Percentiles rank a stretch among this genome's conserved stretches.
Evolutionary conservation across 2,113 vertebrate species (phyloP).

Genomic region (Carollia perspicillata): DNA sequence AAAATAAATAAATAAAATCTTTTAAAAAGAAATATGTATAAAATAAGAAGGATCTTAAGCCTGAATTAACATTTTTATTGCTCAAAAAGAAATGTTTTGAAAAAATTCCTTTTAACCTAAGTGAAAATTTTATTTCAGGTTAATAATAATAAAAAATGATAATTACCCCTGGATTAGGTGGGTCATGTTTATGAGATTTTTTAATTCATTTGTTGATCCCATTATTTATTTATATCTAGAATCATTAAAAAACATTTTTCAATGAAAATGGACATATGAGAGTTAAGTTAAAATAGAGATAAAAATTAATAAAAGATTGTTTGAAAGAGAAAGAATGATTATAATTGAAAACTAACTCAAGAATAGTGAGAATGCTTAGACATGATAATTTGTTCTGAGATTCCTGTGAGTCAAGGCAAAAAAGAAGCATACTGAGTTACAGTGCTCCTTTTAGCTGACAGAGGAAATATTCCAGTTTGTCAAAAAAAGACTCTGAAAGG

Average conservation of each 20-base stretch:
- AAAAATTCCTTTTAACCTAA: not conserved
- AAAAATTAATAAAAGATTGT: not conserved
- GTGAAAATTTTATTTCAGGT: not conserved
- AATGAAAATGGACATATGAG: not conserved
- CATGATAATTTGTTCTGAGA: not conserved
- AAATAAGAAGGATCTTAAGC: not conserved
- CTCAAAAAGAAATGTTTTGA: not conserved
- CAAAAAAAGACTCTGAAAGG: not conserved
- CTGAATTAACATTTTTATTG: not conserved
- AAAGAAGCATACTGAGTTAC: not conserved
- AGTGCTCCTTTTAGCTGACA: not conserved
- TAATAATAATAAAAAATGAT: not conserved
- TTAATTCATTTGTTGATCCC: not conserved
- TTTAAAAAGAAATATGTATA: not conserved
- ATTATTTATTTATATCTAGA: not conserved
- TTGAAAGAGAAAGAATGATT: not conserved
- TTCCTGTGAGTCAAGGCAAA: not conserved
- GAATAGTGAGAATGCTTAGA: not conserved
- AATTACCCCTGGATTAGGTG: not conserved
- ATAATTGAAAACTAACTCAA: not conserved
- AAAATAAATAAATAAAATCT: too few relatives aligned
- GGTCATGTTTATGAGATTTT: not conserved
- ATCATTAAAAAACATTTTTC: not conserved
- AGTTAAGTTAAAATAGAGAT: not conserved
- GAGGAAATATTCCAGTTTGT: not conserved